Percentiles rank a stretch among this genome's conserved stretches.
phyloP scores from a whole-genome alignment of 2,888 invertebrate species.

The Drosophila siamana region DNA sequence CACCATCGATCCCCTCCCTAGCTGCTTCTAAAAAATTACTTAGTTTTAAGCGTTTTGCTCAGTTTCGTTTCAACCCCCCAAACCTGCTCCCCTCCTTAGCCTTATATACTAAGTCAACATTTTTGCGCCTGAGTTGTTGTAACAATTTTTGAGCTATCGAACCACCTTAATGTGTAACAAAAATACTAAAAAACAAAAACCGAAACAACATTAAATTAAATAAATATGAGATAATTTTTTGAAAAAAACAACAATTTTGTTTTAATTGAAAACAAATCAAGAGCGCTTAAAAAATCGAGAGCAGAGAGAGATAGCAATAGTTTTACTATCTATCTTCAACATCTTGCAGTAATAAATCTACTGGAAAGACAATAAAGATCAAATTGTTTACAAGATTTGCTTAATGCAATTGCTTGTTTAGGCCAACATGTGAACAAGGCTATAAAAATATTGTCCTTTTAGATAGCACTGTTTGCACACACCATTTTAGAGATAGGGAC shows the following conservation, averaged over 20 bases:
- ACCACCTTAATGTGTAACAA: conserved; percentile 83
- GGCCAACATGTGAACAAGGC: neutral
- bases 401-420: neutral
- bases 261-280: neutral
- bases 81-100: conserved; percentile 43
- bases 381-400: neutral
- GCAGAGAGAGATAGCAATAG: no score
- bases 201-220: conserved; percentile 67
- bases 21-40: conserved; percentile 42
- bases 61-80: conserved; percentile 27
- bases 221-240: conserved; percentile 71
- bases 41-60: conserved; percentile 53
- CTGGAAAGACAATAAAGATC: neutral
- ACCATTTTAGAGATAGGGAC: no score
- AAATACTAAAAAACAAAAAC: conserved; percentile 44
- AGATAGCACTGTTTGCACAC: neutral
- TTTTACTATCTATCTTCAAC: no score
- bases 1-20: neutral
- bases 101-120: conserved; percentile 69
- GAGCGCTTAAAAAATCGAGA: no score
- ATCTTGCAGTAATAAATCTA: neutral
- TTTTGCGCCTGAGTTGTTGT: conserved; percentile 72
- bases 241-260: neutral
- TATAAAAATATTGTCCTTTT: neutral
- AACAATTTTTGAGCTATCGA: conserved; percentile 80